Conservation (phyloP, 1,140 invertebrate species). For the Gerris buenoi region DNA sequence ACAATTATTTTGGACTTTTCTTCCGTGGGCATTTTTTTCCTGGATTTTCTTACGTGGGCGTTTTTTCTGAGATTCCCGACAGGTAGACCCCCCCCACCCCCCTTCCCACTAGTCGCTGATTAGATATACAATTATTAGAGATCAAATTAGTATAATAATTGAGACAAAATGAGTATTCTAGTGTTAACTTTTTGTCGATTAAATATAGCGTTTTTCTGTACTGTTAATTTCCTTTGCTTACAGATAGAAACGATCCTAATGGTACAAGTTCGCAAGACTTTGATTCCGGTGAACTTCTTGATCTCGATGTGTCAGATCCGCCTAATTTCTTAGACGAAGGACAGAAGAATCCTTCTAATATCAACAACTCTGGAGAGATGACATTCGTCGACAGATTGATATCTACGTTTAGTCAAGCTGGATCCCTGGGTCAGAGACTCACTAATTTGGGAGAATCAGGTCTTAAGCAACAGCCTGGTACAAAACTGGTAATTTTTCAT, state of each 20-base stretch:
- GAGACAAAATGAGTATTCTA: too few relatives aligned
- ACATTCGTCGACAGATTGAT: constrained; percentile 10
- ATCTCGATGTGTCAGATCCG: constrained; percentile 1
- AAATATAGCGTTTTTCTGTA: too few relatives aligned
- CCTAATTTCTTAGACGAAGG: neutral
- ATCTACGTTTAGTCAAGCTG: constrained; percentile 6
- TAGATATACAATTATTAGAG: too few relatives aligned
- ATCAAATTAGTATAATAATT: too few relatives aligned
- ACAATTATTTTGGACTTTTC: too few relatives aligned
- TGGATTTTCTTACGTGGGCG: too few relatives aligned
- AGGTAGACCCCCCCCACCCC: too few relatives aligned
- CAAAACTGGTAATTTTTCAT: neutral
- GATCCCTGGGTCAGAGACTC: neutral
- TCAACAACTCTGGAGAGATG: neutral
- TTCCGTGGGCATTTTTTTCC: too few relatives aligned
- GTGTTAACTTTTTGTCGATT: too few relatives aligned
- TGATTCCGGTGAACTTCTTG: neutral
- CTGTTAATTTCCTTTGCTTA: too few relatives aligned
- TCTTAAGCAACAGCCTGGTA: neutral
- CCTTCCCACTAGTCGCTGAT: too few relatives aligned
- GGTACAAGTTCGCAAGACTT: neutral
- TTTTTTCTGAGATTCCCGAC: too few relatives aligned
- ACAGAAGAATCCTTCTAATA: neutral
- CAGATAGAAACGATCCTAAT: neutral
- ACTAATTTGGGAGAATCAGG: neutral